phyloP scores from a whole-genome alignment of 2,888 invertebrate species.

The Eupeodes luniger region DNA sequence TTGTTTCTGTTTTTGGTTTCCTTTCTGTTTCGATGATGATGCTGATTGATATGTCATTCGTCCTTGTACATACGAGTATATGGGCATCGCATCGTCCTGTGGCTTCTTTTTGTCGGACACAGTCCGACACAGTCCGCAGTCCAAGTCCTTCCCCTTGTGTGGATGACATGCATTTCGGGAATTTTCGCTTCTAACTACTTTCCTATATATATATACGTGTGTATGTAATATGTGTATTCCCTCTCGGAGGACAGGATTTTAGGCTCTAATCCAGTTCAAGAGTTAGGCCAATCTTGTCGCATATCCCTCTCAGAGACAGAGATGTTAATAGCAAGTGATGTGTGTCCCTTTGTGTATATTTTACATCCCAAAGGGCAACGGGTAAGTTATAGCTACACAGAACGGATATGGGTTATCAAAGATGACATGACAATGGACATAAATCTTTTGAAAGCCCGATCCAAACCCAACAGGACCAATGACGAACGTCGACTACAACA shows the following conservation, averaged over 20 bases:
- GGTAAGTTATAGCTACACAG: slow-evolving; percentile 3
- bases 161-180: slow-evolving; percentile 24
- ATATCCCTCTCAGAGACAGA: slow-evolving; percentile 12
- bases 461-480: background rate
- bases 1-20: slow-evolving; percentile 22
- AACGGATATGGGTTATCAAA: slow-evolving; percentile 42
- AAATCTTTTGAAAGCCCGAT: slow-evolving; percentile 45
- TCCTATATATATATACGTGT: background rate
- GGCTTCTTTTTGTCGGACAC: slow-evolving; percentile 24
- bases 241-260: background rate
- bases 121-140: background rate
- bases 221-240: no score
- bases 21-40: slow-evolving; percentile 44
- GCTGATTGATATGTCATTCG: slow-evolving; percentile 59
- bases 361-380: slow-evolving; percentile 31
- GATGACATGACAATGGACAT: slow-evolving; percentile 57
- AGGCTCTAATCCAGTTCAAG: slow-evolving; percentile 8
- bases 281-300: slow-evolving; percentile 5
- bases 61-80: background rate
- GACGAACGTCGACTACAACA: background rate
- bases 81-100: slow-evolving; percentile 1
- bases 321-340: slow-evolving; percentile 55
- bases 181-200: background rate
- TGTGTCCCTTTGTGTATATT: slow-evolving; percentile 29
- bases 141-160: slow-evolving; percentile 10